Conservation (phyloP, 2,797 vertebrate species). For the Hippoglossus hippoglossus region DNA sequence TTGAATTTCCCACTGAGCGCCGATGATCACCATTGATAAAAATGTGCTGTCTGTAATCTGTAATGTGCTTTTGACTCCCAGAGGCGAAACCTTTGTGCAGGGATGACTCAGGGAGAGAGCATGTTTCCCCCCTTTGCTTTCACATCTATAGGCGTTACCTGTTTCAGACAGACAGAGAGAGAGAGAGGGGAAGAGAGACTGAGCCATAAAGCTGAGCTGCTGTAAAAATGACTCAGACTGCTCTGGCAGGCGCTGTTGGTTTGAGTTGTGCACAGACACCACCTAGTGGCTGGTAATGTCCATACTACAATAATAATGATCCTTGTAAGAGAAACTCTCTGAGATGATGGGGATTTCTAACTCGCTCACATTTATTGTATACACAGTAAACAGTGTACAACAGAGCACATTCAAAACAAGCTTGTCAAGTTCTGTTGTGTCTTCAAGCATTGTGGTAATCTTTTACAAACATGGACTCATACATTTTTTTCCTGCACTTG, state of each 20-base stretch:
- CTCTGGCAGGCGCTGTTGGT: constrained; percentile 1
- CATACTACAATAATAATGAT: background rate
- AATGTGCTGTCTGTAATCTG: background rate
- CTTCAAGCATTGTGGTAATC: background rate
- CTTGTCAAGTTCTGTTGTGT: constrained; percentile 18
- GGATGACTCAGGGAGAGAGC: constrained; percentile 59
- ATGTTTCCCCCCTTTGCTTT: constrained; percentile 28
- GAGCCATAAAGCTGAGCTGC: constrained; percentile 24
- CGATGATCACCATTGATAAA: background rate
- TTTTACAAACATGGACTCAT: background rate
- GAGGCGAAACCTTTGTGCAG: constrained; percentile 38
- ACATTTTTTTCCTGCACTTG: constrained; percentile 1
- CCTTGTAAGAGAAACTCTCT: constrained; percentile 2
- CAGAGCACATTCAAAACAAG: constrained; percentile 34
- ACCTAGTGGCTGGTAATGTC: constrained; percentile 69
- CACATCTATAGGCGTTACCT: constrained; percentile 42
- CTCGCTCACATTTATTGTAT: background rate
- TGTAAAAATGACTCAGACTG: constrained; percentile 51
- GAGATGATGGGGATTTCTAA: background rate
- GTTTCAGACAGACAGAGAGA: constrained; percentile 10
- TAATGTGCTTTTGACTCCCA: constrained; percentile 18
- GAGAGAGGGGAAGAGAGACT: background rate
- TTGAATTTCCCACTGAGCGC: constrained; percentile 8
- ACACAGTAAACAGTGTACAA: constrained; percentile 31
- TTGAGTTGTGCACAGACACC: constrained; percentile 75